A percentile compares a stretch with the other conserved stretches of the same genome.
phyloP scores from a whole-genome alignment of 2,888 invertebrate genomes.

The Ametastegia equiseti region DNA sequence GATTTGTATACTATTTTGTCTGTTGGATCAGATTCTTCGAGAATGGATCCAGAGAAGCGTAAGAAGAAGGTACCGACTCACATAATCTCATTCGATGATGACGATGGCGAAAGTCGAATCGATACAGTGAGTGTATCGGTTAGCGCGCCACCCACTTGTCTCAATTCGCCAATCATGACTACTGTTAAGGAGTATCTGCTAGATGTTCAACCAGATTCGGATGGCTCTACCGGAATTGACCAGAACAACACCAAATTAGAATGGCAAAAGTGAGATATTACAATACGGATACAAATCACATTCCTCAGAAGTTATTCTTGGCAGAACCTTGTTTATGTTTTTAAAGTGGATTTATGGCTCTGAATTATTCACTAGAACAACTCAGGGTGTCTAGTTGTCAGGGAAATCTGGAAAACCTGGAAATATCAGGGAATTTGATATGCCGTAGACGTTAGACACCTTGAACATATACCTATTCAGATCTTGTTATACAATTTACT shows the following conservation, averaged over 20 bases:
- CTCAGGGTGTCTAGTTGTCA: too few relatives aligned
- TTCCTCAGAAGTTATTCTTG: not conserved
- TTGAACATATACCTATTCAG: too few relatives aligned
- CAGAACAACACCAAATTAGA: slow-evolving; percentile 59
- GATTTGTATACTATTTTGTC: too few relatives aligned
- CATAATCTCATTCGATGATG: slow-evolving; percentile 84
- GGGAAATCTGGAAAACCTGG: too few relatives aligned
- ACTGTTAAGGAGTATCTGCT: slow-evolving; percentile 67
- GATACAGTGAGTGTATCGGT: slow-evolving; percentile 70
- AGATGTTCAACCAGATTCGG: slow-evolving; percentile 57
- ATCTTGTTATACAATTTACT: not conserved
- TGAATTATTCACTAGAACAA: too few relatives aligned
- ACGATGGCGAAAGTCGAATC: slow-evolving; percentile 70
- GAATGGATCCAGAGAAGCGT: slow-evolving; percentile 72
- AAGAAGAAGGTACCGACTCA: slow-evolving; percentile 81
- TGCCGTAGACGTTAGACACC: too few relatives aligned
- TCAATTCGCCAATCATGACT: slow-evolving; percentile 79
- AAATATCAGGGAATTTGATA: too few relatives aligned
- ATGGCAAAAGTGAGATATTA: slow-evolving; percentile 62
- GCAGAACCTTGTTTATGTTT: not conserved
- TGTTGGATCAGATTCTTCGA: slow-evolving; percentile 25
- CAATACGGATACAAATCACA: not conserved
- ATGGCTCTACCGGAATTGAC: slow-evolving; percentile 54
- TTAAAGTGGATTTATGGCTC: too few relatives aligned
- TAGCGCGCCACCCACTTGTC: slow-evolving; percentile 82